phyloP scores from a whole-genome alignment of 2,797 vertebrate genomes.

The Falco rusticolus region DNA sequence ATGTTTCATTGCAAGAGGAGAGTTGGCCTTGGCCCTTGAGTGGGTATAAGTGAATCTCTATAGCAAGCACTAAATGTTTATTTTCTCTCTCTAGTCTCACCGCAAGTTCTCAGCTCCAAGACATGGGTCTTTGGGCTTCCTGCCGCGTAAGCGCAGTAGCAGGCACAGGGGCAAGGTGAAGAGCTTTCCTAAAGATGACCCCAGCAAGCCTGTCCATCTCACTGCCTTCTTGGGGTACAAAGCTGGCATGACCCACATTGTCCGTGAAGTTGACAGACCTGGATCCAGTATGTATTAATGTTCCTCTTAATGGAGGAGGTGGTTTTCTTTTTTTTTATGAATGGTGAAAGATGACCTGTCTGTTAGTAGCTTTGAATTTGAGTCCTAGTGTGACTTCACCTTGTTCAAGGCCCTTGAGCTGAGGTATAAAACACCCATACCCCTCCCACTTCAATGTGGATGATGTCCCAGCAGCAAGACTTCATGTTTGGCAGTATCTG shows the following conservation, averaged over 20 bases:
- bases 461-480: background rate
- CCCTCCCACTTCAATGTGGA: background rate
- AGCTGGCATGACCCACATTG: constrained; percentile 98
- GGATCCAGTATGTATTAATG: constrained; percentile 89
- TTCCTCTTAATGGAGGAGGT: rapidly evolving
- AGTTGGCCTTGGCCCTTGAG: background rate
- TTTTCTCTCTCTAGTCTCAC: constrained; percentile 83
- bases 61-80: rapidly evolving
- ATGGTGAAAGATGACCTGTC: rapidly evolving
- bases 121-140: constrained; percentile 94
- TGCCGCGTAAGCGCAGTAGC: constrained; percentile 94
- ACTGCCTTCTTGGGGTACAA: constrained; percentile 97
- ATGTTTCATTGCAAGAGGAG: background rate
- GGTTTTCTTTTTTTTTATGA: background rate
- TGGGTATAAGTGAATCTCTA: no score
- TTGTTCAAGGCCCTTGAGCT: rapidly evolving
- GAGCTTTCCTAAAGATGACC: constrained; percentile 97
- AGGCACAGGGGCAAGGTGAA: constrained; percentile 96
- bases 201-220: constrained; percentile 93
- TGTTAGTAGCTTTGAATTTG: background rate
- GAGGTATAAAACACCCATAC: background rate
- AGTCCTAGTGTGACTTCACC: background rate
- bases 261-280: constrained; percentile 94
- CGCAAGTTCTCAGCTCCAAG: constrained; percentile 97
- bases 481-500: no score